Evolutionary conservation across 2,888 invertebrate genomes (phyloP).

Genomic region (Oligia fasciuncula): DNA sequence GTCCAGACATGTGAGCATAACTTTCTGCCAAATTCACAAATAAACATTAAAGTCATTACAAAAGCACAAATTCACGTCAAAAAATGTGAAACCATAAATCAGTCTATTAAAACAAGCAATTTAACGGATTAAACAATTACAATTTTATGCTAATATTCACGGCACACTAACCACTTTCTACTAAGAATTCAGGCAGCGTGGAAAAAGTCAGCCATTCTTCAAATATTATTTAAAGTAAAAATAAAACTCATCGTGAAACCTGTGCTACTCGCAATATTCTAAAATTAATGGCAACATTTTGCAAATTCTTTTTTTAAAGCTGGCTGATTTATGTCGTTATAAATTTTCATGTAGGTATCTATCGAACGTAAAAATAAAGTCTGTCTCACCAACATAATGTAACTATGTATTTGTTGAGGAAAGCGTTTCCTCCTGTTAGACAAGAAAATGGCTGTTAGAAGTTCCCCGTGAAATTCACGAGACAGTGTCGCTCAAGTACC

Average conservation of each 20-base stretch:
- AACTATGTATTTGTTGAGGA: constrained; percentile 25
- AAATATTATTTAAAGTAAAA: constrained; percentile 39
- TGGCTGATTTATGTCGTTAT: constrained; percentile 30
- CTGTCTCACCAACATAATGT: constrained; percentile 2
- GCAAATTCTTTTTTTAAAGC: constrained; percentile 29
- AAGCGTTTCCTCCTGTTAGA: constrained; percentile 16
- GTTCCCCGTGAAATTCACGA: constrained; percentile 3
- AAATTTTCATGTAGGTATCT: constrained; percentile 17
- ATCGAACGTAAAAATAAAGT: constrained; percentile 19
- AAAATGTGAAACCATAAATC: constrained; percentile 33
- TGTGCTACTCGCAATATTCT: constrained; percentile 38
- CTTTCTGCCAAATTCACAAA: constrained; percentile 33
- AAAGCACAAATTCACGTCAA: constrained; percentile 21
- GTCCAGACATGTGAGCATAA: constrained; percentile 11
- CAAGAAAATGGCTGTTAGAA: background rate
- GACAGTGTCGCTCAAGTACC: constrained; percentile 16
- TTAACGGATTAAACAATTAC: constrained; percentile 54
- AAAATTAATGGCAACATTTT: constrained; percentile 44
- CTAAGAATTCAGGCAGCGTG: constrained; percentile 43
- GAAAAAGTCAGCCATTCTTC: constrained; percentile 43
- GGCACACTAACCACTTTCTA: constrained; percentile 56
- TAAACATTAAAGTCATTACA: constrained; percentile 7
- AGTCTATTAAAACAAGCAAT: constrained; percentile 46
- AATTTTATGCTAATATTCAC: constrained; percentile 59
- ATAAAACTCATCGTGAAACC: constrained; percentile 34